phyloP scores from a whole-genome alignment of 1,140 invertebrate species.

The Meloidogyne chitwoodi region DNA sequence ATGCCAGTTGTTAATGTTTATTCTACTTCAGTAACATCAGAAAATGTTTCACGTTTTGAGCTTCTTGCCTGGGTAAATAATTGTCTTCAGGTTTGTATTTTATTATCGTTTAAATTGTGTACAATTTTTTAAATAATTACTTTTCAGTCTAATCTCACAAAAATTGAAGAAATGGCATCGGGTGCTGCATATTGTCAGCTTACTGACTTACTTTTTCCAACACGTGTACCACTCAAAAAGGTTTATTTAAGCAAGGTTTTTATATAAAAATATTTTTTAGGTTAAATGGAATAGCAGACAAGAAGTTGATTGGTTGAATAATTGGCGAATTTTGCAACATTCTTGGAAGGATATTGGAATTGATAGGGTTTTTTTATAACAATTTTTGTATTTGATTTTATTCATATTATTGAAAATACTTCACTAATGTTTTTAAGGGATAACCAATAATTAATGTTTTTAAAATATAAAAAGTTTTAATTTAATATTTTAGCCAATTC shows the following conservation, averaged over 20 bases:
- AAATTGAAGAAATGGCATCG: slow-evolving; percentile 96
- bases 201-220: slow-evolving; percentile 97
- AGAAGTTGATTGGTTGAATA: slow-evolving; percentile 96
- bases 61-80: slow-evolving; percentile 97
- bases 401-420: too few relatives aligned
- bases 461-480: too few relatives aligned
- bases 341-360: slow-evolving; percentile 93
- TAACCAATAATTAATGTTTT: too few relatives aligned
- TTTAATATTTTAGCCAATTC: slow-evolving; percentile 88
- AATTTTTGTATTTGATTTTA: neutral
- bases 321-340: slow-evolving; percentile 94
- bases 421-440: too few relatives aligned
- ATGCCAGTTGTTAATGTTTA: slow-evolving; percentile 30
- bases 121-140: neutral
- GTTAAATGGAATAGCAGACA: slow-evolving; percentile 96
- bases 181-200: slow-evolving; percentile 72
- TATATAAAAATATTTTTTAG: slow-evolving; percentile 63
- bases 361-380: slow-evolving; percentile 75
- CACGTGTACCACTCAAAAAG: slow-evolving; percentile 50
- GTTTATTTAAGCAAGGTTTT: slow-evolving; percentile 75
- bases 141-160: slow-evolving; percentile 64
- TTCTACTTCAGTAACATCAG: slow-evolving; percentile 82
- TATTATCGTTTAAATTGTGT: too few relatives aligned
- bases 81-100: slow-evolving; percentile 70
- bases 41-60: slow-evolving; percentile 94